Evolutionary conservation across 2,797 vertebrate species (phyloP).

Genomic region (Rhincodon typus): DNA sequence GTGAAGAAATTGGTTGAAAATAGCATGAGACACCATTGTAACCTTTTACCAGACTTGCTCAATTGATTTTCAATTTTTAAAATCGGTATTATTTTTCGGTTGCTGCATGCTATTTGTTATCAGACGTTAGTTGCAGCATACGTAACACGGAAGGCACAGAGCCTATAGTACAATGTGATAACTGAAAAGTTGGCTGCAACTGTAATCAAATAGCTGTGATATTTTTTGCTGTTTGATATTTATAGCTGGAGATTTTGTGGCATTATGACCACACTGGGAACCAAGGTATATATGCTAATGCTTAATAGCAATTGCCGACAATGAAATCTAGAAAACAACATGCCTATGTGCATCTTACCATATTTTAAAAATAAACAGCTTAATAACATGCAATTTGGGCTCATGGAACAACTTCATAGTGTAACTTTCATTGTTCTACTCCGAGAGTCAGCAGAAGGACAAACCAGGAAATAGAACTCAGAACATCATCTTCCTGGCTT

Average conservation of each 20-base stretch:
- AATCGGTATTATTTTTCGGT: neutral
- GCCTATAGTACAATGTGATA: neutral
- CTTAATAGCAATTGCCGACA: neutral
- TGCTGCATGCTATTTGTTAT: too few species aligned
- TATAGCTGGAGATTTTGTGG: neutral
- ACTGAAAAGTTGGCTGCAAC: too few species aligned
- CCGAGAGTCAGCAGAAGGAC: neutral
- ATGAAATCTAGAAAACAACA: neutral
- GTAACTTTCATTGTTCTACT: neutral
- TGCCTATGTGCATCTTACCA: neutral
- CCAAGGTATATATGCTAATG: neutral
- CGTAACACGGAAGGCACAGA: neutral
- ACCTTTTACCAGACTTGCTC: neutral
- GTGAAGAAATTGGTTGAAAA: too few species aligned
- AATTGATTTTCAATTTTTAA: neutral
- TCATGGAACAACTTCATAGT: neutral
- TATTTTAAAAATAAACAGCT: neutral
- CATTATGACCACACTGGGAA: neutral
- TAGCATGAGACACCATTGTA: too few species aligned
- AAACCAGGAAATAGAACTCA: neutral
- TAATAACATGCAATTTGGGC: neutral
- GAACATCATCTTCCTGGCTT: neutral
- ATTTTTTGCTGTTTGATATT: neutral
- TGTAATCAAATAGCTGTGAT: too few species aligned
- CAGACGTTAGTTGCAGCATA: neutral